A percentile compares a stretch with the other conserved stretches of the same genome.
These are phyloP conservation scores for Gymnarchus niloticus DNA, from an alignment of 2,113 vertebrate species.

Conservation along the genomic window DNA sequence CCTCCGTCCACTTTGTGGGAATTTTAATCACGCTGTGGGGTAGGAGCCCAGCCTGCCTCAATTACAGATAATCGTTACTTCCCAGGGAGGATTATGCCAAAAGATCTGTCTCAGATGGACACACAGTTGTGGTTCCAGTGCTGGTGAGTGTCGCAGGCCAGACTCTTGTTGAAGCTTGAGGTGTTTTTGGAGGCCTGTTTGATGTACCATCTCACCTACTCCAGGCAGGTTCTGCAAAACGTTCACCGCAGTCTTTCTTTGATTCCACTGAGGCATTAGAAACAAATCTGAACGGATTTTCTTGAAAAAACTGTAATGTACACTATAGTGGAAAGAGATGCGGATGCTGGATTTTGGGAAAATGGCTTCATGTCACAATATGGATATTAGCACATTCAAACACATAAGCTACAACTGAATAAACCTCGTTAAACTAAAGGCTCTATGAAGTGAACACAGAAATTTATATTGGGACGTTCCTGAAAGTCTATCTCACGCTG, in stretches of 20 bases:
- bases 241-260: background rate
- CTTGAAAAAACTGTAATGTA: background rate
- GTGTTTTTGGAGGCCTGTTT: background rate
- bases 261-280: background rate
- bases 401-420: background rate
- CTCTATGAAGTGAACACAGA: background rate
- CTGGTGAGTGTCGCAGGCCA: background rate
- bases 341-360: background rate
- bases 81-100: background rate
- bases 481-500: background rate
- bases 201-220: background rate
- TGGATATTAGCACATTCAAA: background rate
- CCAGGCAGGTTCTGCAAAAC: background rate
- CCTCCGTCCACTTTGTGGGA: background rate
- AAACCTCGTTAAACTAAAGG: background rate
- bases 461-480: background rate
- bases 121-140: background rate
- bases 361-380: background rate
- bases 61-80: background rate
- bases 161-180: background rate
- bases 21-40: background rate
- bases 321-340: background rate
- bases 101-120: background rate
- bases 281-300: background rate
- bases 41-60: background rate